Percentiles rank a stretch among this genome's conserved stretches.
phyloP scores from a whole-genome alignment of 2,888 invertebrate genomes.

The Cosmorhoe ocellata region DNA sequence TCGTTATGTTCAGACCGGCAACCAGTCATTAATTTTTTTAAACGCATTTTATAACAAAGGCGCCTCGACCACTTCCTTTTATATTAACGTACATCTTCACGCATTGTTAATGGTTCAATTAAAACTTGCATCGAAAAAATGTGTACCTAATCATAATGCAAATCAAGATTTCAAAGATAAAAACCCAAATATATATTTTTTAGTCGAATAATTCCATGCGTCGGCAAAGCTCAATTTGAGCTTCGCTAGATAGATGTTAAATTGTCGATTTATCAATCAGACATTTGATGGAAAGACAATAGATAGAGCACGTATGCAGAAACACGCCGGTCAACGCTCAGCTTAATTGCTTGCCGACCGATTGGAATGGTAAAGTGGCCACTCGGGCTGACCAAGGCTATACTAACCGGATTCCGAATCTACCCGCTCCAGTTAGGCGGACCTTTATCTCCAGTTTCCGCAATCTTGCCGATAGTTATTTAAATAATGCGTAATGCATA shows the following conservation, averaged over 20 bases:
- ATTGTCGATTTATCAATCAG: conserved; percentile 28
- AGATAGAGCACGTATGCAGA: conserved; percentile 39
- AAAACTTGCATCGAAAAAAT: neutral
- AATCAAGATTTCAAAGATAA: too few relatives aligned
- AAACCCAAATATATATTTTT: too few relatives aligned
- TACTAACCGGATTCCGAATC: conserved; percentile 76
- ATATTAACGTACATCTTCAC: neutral
- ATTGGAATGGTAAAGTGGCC: conserved; percentile 79
- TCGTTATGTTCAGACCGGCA: conserved; percentile 11
- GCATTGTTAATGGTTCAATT: neutral
- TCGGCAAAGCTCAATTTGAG: too few relatives aligned
- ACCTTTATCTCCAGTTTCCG: conserved; percentile 75
- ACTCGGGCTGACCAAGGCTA: conserved; percentile 76
- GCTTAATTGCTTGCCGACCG: conserved; percentile 69
- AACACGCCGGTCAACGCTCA: conserved; percentile 54
- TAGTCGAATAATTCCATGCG: too few relatives aligned
- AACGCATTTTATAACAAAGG: conserved; percentile 6
- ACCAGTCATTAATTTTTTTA: conserved; percentile 8
- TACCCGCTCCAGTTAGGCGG: conserved; percentile 76
- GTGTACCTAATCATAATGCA: too few relatives aligned
- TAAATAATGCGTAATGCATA: conserved; percentile 30
- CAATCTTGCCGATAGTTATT: conserved; percentile 47
- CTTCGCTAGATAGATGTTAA: too few relatives aligned
- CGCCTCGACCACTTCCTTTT: conserved; percentile 16
- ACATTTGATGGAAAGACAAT: conserved; percentile 33